These are phyloP conservation scores for Cremastinae sp. DNA, from an alignment of 2,888 invertebrate species.

Conservation along the genomic window DNA sequence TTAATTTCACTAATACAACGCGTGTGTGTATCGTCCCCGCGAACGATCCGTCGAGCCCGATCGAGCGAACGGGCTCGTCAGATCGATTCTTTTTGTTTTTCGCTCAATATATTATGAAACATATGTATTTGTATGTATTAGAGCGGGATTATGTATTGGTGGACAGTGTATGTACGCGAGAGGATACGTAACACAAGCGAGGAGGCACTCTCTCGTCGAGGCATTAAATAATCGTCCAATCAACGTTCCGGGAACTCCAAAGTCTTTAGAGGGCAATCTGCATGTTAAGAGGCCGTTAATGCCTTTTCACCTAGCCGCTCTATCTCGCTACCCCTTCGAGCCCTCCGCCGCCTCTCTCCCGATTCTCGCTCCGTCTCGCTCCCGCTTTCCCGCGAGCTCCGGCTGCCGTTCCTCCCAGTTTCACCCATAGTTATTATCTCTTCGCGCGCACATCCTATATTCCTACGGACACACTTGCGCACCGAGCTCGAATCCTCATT, in stretches of 20 bases:
- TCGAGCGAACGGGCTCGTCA: conserved; percentile 37
- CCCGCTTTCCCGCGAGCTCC: conserved; percentile 18
- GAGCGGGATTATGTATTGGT: neutral
- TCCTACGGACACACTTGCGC: conserved; percentile 1
- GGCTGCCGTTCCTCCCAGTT: conserved; percentile 35
- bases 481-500: conserved; percentile 25
- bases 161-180: conserved; percentile 51
- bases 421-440: conserved; percentile 48
- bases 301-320: conserved; percentile 76
- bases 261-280: conserved; percentile 78
- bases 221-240: conserved; percentile 79
- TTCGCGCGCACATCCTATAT: conserved; percentile 11
- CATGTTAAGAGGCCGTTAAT: conserved; percentile 80
- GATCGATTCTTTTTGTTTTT: conserved; percentile 27
- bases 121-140: conserved; percentile 10
- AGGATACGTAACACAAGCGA: conserved; percentile 57
- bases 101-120: conserved; percentile 13
- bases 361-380: conserved; percentile 29
- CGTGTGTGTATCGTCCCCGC: conserved; percentile 1
- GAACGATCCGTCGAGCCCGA: conserved; percentile 32
- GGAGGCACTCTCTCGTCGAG: conserved; percentile 57
- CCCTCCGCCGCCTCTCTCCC: conserved; percentile 43
- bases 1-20: conserved; percentile 21
- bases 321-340: conserved; percentile 60
- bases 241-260: conserved; percentile 77